phyloP scores from a whole-genome alignment of 2,888 invertebrate species.

The Ophion obscuratus region DNA sequence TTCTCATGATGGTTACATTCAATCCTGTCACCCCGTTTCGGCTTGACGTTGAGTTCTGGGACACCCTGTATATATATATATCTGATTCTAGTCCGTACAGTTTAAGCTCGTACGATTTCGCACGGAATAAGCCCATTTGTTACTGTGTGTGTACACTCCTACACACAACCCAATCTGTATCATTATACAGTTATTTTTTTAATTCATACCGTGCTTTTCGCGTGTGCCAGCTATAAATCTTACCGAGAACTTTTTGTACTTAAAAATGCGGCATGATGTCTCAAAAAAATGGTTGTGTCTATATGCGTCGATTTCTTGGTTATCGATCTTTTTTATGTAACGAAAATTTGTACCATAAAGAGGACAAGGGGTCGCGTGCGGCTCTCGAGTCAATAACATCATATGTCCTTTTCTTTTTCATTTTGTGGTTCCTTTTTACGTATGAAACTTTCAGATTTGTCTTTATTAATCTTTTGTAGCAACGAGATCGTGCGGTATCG shows the following conservation, averaged over 20 bases:
- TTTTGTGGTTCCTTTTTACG: slow-evolving; percentile 5
- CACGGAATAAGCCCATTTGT: slow-evolving; percentile 53
- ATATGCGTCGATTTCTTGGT: slow-evolving; percentile 40
- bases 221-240: slow-evolving; percentile 52
- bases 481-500: slow-evolving; percentile 52
- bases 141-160: slow-evolving; percentile 24
- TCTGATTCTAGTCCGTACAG: slow-evolving; percentile 78
- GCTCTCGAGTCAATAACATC: slow-evolving; percentile 21
- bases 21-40: too few relatives aligned
- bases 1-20: too few relatives aligned
- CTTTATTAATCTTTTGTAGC: slow-evolving; percentile 64
- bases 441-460: slow-evolving; percentile 57
- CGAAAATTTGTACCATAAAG: slow-evolving; percentile 59
- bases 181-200: slow-evolving; percentile 56
- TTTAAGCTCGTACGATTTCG: slow-evolving; percentile 67
- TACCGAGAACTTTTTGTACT: slow-evolving; percentile 58
- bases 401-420: slow-evolving; percentile 30
- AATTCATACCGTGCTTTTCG: slow-evolving; percentile 62
- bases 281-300: slow-evolving; percentile 47
- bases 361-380: slow-evolving; percentile 43
- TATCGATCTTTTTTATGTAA: slow-evolving; percentile 53
- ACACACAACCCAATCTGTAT: slow-evolving; percentile 42
- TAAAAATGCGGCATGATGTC: slow-evolving; percentile 50
- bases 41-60: too few relatives aligned
- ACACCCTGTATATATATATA: slow-evolving; percentile 63